Conservation (phyloP, 2,113 vertebrate species). For the Haemorhous mexicanus region DNA sequence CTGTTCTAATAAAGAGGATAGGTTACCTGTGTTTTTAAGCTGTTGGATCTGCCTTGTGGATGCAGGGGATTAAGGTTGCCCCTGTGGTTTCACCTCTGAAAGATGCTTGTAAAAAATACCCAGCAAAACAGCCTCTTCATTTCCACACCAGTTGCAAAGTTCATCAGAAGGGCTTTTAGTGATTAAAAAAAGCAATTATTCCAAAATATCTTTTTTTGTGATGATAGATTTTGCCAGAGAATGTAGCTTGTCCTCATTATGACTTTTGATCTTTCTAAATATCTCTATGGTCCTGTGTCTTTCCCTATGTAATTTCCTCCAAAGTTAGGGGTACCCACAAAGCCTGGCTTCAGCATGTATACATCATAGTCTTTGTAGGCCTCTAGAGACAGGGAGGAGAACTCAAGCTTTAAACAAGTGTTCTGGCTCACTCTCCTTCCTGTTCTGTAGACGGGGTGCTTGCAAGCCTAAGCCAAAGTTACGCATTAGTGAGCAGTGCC, state of each 20-base stretch:
- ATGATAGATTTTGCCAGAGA: not conserved
- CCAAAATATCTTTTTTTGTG: not conserved
- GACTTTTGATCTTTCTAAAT: not conserved
- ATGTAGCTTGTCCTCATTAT: not conserved
- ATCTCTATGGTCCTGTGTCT: not conserved
- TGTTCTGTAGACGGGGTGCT: not conserved
- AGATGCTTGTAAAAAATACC: not conserved
- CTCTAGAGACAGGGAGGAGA: not conserved
- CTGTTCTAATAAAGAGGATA: not conserved
- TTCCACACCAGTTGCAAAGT: not conserved
- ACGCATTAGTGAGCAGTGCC: accelerated
- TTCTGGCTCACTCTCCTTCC: not conserved
- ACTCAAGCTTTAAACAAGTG: not conserved
- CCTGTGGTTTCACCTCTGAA: not conserved
- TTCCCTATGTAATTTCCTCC: not conserved
- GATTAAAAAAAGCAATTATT: not conserved
- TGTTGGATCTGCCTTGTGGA: not conserved
- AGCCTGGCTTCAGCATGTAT: not conserved
- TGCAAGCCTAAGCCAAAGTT: not conserved
- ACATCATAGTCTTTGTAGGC: not conserved
- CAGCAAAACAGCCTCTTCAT: not conserved
- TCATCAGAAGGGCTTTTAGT: not conserved
- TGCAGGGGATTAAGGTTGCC: not conserved
- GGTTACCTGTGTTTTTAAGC: not conserved
- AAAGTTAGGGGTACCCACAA: not conserved